These are phyloP conservation scores for Lontra canadensis DNA, from an alignment of 2,113 vertebrate genomes.

Conservation along the genomic window DNA sequence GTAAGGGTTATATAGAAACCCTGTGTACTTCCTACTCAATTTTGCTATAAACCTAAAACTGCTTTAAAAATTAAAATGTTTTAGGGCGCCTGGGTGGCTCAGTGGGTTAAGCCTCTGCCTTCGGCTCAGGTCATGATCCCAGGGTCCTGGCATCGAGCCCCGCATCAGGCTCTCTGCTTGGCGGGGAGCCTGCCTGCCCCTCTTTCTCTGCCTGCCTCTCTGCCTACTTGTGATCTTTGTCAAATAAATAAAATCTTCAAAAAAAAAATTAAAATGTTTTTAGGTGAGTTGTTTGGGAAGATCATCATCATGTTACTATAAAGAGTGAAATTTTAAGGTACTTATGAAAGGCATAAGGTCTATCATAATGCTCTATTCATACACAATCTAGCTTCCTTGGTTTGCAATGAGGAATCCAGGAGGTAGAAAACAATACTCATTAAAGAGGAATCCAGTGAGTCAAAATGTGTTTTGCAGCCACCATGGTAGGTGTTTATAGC, in stretches of 20 bases:
- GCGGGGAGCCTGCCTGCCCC: no score
- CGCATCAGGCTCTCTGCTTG: no score
- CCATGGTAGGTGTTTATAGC: neutral
- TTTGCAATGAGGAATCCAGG: neutral
- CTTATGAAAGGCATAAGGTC: neutral
- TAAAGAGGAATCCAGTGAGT: neutral
- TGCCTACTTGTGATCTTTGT: no score
- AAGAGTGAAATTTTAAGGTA: neutral
- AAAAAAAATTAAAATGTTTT: neutral
- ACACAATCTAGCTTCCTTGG: neutral
- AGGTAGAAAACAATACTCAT: neutral
- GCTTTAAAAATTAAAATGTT: neutral
- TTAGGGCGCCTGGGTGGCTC: no score
- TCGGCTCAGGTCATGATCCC: no score
- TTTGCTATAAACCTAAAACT: neutral
- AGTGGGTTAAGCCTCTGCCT: no score
- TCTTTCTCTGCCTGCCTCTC: no score
- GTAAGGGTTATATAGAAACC: neutral
- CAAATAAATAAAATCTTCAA: no score
- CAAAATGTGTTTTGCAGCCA: neutral
- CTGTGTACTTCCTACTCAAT: neutral
- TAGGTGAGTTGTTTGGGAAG: neutral
- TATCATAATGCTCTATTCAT: neutral
- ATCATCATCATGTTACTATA: neutral
- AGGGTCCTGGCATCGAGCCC: no score